These are phyloP conservation scores for Nebria salina DNA, from an alignment of 2,888 invertebrate genomes.

Conservation along the genomic window DNA sequence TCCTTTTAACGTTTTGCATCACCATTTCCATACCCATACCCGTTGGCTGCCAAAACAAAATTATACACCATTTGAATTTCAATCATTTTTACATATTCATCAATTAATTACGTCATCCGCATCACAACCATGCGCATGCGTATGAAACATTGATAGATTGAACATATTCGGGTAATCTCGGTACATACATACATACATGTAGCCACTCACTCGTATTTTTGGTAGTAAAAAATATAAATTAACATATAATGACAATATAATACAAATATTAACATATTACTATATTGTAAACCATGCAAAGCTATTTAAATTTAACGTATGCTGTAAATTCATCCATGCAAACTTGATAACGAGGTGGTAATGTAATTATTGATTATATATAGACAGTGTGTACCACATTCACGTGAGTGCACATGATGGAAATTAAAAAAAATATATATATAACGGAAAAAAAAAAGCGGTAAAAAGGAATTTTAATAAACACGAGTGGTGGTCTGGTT, in stretches of 20 bases:
- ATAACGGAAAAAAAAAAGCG: neutral
- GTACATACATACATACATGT: too few species aligned
- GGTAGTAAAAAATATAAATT: too few species aligned
- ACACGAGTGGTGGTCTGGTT: neutral
- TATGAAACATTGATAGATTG: too few species aligned
- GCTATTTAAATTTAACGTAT: neutral
- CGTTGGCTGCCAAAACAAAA: neutral
- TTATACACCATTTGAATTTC: neutral
- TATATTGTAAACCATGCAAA: neutral
- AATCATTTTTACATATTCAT: neutral
- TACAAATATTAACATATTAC: neutral
- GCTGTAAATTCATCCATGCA: slow-evolving; percentile 27
- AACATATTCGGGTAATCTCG: too few species aligned
- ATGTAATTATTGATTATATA: slow-evolving; percentile 32
- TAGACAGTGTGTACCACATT: slow-evolving; percentile 22
- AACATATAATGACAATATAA: neutral
- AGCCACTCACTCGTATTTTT: too few species aligned
- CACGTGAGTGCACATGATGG: neutral
- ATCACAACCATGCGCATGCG: too few species aligned
- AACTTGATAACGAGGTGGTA: slow-evolving; percentile 32
- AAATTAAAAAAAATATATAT: too few species aligned
- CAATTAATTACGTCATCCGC: too few species aligned
- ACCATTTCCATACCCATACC: neutral
- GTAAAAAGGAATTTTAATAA: neutral
- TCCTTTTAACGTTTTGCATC: neutral